Evolutionary conservation across 2,888 invertebrate species (phyloP).

Genomic region (Aethes cnicana): DNA sequence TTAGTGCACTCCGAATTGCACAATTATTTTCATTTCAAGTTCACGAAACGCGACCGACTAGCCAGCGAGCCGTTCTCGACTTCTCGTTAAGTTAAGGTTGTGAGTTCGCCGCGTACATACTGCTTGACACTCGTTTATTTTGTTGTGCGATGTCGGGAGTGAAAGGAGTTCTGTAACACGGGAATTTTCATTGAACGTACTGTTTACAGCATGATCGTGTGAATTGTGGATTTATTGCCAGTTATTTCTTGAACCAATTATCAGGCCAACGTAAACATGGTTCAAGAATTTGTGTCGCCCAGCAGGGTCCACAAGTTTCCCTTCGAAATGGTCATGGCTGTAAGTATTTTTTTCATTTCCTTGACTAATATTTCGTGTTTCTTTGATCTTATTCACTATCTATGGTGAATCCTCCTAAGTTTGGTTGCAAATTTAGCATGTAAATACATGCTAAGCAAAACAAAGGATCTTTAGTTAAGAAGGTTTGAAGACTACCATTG

Average conservation of each 20-base stretch:
- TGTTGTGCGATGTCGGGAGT: slow-evolving; percentile 57
- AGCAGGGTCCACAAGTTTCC: slow-evolving; percentile 97
- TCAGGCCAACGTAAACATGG: slow-evolving; percentile 84
- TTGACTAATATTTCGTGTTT: not conserved
- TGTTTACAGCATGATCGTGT: slow-evolving; percentile 60
- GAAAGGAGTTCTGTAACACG: slow-evolving; percentile 49
- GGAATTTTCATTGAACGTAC: slow-evolving; percentile 33
- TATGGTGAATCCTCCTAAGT: no score
- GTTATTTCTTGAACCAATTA: slow-evolving; percentile 42
- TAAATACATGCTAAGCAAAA: no score
- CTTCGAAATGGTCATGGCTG: slow-evolving; percentile 98
- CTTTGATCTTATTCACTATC: no score
- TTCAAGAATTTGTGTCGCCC: slow-evolving; percentile 97
- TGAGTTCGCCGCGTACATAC: slow-evolving; percentile 48
- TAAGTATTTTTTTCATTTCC: slow-evolving; percentile 77
- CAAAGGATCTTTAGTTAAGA: no score
- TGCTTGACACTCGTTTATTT: slow-evolving; percentile 55
- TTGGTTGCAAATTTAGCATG: no score
- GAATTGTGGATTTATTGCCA: slow-evolving; percentile 53
- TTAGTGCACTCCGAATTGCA: slow-evolving; percentile 58
- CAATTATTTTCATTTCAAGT: slow-evolving; percentile 54
- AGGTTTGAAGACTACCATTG: no score
- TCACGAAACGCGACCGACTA: slow-evolving; percentile 37
- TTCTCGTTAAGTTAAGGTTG: slow-evolving; percentile 17
- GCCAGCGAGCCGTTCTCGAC: slow-evolving; percentile 25